Base-by-base conservation (phyloP, 2,888 invertebrate genomes). In the Macrophya alboannulata region DNA sequence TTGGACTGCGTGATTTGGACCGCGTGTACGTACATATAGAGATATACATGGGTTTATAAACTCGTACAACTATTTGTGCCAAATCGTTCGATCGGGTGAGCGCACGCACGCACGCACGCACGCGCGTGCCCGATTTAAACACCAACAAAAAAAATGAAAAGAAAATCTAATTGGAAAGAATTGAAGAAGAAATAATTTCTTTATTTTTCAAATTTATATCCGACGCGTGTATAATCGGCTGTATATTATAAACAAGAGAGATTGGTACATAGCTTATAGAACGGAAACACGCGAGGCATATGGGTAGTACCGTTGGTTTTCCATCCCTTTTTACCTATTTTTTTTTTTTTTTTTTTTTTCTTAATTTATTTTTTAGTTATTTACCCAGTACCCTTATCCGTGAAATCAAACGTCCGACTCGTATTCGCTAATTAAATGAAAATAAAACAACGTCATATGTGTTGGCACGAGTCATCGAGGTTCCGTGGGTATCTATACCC, bases 351-450 rank as follows among this genome's bases (percentile, higher is more conserved):
- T n/a, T 31, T 74, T 45, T 17, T 10, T 74, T 45, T 10, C 45
- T 74, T 74, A 12, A 17, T 45, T 8, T n/a, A 21, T 48, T n/a
- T 25, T 55, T 40, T 48, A 76, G 17, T 31, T 48, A 45, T 68
- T 55, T 71, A 68, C 48, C 17, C 68, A 0, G 31, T 21, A 12
- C 48, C 21, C 48, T 83, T 83, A 83, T 83, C 83, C 51, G 15
- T 9, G 68, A n/a, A 83, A 83, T 83, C 83, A 74, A 45, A 74
- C 43, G 45, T 21, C 9, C 4, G 9, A 17, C 15, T 12, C 6
- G 43, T 68, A 68, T 83, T 68, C 68, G 83, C 83, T 71, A 51
- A 83, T 83, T 83, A 68, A 83, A 83, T 71, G 83, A 83, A 83
- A 71, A 31, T 68, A 48, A 68, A 71, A 71, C 83, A 71, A 59